Evolutionary conservation across 92 coral and sea anemone genomes (phyloP), one percentile per base, ranked within the genome.

Genomic region (Epizoanthus rinbou): DNA sequence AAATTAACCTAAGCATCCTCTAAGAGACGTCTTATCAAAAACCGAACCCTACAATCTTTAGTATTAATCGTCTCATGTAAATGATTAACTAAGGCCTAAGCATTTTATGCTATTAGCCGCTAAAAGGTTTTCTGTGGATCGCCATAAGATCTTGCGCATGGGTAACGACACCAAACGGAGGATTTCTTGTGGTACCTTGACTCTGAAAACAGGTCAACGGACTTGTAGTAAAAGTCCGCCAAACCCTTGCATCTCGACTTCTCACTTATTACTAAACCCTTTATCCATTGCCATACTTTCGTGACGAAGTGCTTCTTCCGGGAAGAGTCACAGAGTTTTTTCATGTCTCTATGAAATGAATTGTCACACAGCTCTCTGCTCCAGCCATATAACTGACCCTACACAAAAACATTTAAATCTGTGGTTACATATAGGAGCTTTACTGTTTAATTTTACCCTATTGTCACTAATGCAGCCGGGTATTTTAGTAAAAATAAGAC

Each of bases 301-400:
- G 86, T 24, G 52, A 73, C 87, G 54, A 88, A 88, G 3, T 78
- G 84, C 66, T 80, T 84, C 59, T 59, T 76, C 23, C 53, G 83
- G 16, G 22, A 63, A 73, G 45, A 75, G 24, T 25, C 86, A 64
- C 95, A 92, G n/a, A 21, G 75, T 85, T 75, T 35, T 85, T 90
- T 67, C 96, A 92, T 92, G 91, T 92, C 96, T 24, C 43, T 25
- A 54, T 71, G 63, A 65, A 92, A 92, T 0, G 93, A 37, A 1
- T 39, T 4, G 64, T 92, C 95, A 64, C 95, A 92, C 5, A 73
- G 45, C 0, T 1, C 3, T 60, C 85, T 78, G 9, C 74, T 52
- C 95, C 95, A 92, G 57, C 85, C 70, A 58, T 78, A 87, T 52
- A 39, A 84, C 63, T 87, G 80, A 24, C 95, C 93, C 93, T 92